phyloP scores from a whole-genome alignment of 2,797 vertebrate species.

The Micromesistius poutassou region DNA sequence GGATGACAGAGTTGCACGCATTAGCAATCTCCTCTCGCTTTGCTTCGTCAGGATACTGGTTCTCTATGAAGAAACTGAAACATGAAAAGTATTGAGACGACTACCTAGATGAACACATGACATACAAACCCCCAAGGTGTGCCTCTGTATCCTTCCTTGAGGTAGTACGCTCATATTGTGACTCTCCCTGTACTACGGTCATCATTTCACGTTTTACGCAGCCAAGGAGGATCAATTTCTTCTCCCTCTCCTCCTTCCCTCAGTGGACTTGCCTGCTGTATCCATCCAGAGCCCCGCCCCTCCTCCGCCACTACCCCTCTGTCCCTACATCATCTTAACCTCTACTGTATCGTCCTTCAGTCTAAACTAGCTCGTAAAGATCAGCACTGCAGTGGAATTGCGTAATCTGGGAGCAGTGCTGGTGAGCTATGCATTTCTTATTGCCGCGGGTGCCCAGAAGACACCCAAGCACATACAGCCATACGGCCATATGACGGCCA shows the following conservation, averaged over 20 bases:
- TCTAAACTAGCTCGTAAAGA: constrained; percentile 63
- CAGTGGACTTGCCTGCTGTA: constrained; percentile 9
- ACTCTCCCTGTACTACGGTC: constrained; percentile 11
- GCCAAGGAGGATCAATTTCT: constrained; percentile 51
- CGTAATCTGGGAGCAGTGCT: constrained; percentile 53
- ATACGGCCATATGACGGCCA: constrained; percentile 37
- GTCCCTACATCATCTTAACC: constrained; percentile 53
- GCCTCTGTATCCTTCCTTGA: neutral
- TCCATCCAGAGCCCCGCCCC: neutral
- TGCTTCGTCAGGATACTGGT: constrained; percentile 81
- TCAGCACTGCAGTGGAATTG: constrained; percentile 67
- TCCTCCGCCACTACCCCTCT: neutral
- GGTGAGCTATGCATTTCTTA: constrained; percentile 57
- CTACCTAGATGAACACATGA: neutral
- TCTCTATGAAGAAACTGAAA: constrained; percentile 80
- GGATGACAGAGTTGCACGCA: constrained; percentile 81
- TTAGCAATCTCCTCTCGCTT: constrained; percentile 82
- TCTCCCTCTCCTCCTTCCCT: constrained; percentile 13
- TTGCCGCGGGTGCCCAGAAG: constrained; percentile 56
- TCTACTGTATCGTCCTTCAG: constrained; percentile 64
- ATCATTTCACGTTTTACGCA: constrained; percentile 46
- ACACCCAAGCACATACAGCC: constrained; percentile 54
- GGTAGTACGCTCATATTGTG: neutral
- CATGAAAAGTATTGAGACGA: constrained; percentile 16
- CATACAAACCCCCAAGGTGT: neutral